Base-by-base conservation (phyloP, 2,888 invertebrate species). In the Morpho helenor region DNA sequence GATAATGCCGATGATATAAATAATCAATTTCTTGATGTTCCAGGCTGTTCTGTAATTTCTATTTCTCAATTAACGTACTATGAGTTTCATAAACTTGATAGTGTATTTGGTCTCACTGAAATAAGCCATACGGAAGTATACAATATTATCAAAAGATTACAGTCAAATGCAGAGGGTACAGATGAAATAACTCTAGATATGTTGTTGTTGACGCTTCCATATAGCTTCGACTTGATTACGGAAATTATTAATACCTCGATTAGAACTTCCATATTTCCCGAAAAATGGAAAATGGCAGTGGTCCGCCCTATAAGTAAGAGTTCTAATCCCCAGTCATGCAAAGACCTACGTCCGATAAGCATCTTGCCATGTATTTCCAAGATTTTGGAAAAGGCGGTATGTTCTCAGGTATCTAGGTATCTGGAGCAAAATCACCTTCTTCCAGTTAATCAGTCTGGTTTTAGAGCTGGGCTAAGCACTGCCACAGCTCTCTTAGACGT, bases 361-460 rank as follows among this genome's bases (percentile, higher is more conserved):
- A 59, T 65, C 0, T 43, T 57, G 7, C 52, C 56, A 8, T 63
- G 48, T 53, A 8, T 63, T 3, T 64, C 65, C 2, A 65, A 66
- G 45, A 45, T 65, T 0, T 22, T 68, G 5, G 66, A 65, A 54
- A 62, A 56, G 39, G 52, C 61, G 3, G 62, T 68, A 5, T 49
- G 49, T 8, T n/a, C 10, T 0, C 74, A 75, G 43, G 40, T 74
- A 0, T 50, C 47, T 0, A 10, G 40, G 2, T 68, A 63, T 46
- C n/a, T 75, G 0, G 65, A 67, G n/a, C 6, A 9, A 7, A 55
- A 68, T 49, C 52, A 67, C 6, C 47, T 73, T 2, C 52, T 75
- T 0, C 69, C 73, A 7, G 53, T 51, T 0, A 8, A 41, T 0
- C 74, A 77, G 52, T 71, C 72, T 0, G 76, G 69, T 1, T 75